Percentiles rank a stretch among this genome's conserved stretches.
These are phyloP conservation scores for Allobates femoralis DNA, from an alignment of 2,797 vertebrate genomes.

Conservation along the genomic window DNA sequence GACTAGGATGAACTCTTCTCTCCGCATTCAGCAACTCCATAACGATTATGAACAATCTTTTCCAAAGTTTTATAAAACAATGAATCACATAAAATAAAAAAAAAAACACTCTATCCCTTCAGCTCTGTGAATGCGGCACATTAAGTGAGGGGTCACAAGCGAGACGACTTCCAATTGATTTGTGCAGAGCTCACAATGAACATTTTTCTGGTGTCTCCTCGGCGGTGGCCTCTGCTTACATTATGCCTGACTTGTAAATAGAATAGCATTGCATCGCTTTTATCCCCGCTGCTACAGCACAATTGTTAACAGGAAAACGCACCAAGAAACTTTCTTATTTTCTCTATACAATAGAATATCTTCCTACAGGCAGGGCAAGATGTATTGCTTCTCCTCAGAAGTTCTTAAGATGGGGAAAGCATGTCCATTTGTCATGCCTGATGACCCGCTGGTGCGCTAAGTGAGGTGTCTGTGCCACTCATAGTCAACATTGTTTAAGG, in stretches of 20 bases:
- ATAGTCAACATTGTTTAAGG: conserved; percentile 41
- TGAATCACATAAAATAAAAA: not conserved
- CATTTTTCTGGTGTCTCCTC: conserved; percentile 13
- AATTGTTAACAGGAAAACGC: conserved; percentile 17
- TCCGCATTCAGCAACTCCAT: not conserved
- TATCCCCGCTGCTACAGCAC: conserved; percentile 43
- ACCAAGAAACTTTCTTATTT: conserved; percentile 38
- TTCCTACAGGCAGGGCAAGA: conserved; percentile 26
- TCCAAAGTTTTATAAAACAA: not conserved
- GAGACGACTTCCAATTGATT: not conserved
- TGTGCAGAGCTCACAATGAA: not conserved
- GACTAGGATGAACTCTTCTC: not conserved
- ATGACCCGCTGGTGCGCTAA: conserved; percentile 38
- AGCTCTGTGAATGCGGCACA: not conserved
- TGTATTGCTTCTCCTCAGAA: conserved; percentile 38
- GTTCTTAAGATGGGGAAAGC: conserved; percentile 40
- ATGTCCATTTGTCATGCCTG: conserved; percentile 44
- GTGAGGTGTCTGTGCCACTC: conserved; percentile 5
- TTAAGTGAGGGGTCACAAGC: conserved; percentile 19
- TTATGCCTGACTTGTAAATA: conserved; percentile 53
- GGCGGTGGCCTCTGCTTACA: conserved; percentile 6
- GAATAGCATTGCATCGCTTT: conserved; percentile 22
- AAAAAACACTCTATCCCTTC: not conserved
- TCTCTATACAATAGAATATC: conserved; percentile 31
- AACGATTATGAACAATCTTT: no score